Conservation (phyloP, 2,888 invertebrate species). For the Masnerella sp. region DNA sequence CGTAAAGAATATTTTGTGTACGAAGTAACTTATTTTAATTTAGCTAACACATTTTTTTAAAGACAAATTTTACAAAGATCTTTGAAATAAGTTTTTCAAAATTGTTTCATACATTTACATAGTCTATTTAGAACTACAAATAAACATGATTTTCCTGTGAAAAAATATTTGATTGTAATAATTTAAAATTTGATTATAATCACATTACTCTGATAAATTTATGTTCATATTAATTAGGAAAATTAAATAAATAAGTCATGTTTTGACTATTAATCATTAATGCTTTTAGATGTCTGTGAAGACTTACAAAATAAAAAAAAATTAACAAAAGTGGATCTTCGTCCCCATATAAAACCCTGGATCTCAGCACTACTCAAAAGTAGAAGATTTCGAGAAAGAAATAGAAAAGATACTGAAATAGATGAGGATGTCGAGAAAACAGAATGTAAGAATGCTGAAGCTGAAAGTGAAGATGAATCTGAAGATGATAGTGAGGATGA, state of each 20-base stretch:
- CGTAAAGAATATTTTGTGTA: background rate
- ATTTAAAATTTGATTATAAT: background rate
- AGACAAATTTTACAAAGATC: background rate
- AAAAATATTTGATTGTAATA: background rate
- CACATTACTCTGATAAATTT: no score
- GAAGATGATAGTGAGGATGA: background rate
- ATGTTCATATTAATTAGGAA: background rate
- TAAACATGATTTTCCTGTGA: no score
- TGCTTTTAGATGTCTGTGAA: background rate
- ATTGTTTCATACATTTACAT: background rate
- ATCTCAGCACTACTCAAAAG: background rate
- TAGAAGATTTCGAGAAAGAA: background rate
- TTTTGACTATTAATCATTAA: background rate
- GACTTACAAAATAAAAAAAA: background rate
- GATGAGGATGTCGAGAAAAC: background rate
- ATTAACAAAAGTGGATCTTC: background rate
- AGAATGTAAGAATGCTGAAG: background rate
- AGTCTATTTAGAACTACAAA: no score
- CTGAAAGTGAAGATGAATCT: background rate
- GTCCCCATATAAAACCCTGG: background rate
- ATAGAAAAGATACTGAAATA: background rate
- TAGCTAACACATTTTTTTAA: background rate
- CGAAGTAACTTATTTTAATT: background rate
- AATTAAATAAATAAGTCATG: background rate
- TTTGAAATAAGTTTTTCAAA: background rate